Evolutionary conservation across 2,797 vertebrate species (phyloP).

Genomic region (Sebastes variabilis): DNA sequence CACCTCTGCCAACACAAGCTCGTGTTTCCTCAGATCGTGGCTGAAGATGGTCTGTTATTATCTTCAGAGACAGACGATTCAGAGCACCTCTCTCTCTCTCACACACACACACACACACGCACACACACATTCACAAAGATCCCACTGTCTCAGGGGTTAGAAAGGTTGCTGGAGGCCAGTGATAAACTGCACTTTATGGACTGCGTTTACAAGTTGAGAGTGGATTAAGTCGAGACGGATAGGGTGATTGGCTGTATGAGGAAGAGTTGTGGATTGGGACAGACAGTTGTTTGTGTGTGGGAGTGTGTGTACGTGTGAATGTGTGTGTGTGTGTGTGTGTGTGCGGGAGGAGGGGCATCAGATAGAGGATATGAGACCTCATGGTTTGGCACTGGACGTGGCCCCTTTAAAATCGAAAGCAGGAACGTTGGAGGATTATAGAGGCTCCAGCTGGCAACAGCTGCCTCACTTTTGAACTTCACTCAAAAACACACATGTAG

Average conservation of each 20-base stretch:
- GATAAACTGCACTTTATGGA: slow-evolving; percentile 43
- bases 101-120: not conserved
- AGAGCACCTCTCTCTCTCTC: slow-evolving; percentile 16
- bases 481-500: slow-evolving; percentile 5
- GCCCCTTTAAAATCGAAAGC: slow-evolving; percentile 44
- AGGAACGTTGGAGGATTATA: slow-evolving; percentile 39
- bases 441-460: slow-evolving; percentile 44
- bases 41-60: slow-evolving; percentile 73
- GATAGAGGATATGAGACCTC: slow-evolving; percentile 35
- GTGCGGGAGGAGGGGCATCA: not conserved
- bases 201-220: slow-evolving; percentile 35
- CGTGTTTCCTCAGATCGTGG: slow-evolving; percentile 55
- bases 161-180: slow-evolving; percentile 43
- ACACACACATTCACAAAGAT: slow-evolving; percentile 12
- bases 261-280: slow-evolving; percentile 19
- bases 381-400: slow-evolving; percentile 40
- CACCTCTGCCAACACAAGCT: slow-evolving; percentile 70
- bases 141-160: slow-evolving; percentile 54
- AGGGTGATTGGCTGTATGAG: slow-evolving; percentile 23
- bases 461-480: slow-evolving; percentile 38
- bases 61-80: slow-evolving; percentile 49
- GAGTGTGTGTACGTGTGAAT: not conserved
- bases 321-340: not conserved
- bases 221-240: slow-evolving; percentile 35
- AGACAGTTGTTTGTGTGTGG: not conserved